Evolutionary conservation across 1,140 invertebrate genomes (phyloP).

Genomic region (Trachelipus rathkii): DNA sequence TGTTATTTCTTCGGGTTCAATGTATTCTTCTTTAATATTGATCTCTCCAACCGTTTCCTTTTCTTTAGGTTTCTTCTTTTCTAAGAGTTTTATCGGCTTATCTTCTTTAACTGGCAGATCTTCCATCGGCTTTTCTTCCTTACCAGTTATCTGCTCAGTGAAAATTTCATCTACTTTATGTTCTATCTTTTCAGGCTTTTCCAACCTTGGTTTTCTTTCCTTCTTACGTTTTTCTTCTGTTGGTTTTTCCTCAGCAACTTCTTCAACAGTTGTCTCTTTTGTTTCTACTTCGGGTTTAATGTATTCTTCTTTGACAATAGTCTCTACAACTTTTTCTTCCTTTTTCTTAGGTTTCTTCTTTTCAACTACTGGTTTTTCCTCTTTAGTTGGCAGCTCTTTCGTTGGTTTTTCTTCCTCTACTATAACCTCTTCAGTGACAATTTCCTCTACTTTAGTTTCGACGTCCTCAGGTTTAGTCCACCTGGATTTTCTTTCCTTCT

Average conservation of each 20-base stretch:
- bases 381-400: too few relatives aligned
- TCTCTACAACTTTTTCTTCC: neutral
- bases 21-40: too few relatives aligned
- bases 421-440: neutral
- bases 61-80: constrained; percentile 16
- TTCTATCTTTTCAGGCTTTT: constrained; percentile 7
- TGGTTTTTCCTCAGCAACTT: neutral
- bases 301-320: neutral
- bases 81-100: neutral
- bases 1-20: neutral
- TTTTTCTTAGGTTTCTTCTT: constrained; percentile 4
- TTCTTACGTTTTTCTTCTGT: neutral
- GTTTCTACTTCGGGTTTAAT: neutral
- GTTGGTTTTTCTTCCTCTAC: neutral
- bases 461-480: neutral
- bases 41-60: neutral
- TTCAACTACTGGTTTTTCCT: neutral
- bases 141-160: neutral
- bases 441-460: neutral
- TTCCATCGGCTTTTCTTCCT: too few relatives aligned
- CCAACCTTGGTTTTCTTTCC: neutral
- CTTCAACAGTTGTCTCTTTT: constrained; percentile 18
- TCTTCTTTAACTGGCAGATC: neutral
- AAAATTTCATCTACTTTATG: neutral
- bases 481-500: constrained; percentile 6